Conservation (phyloP, 1,140 invertebrate genomes). For the Zaprionus davidi region DNA sequence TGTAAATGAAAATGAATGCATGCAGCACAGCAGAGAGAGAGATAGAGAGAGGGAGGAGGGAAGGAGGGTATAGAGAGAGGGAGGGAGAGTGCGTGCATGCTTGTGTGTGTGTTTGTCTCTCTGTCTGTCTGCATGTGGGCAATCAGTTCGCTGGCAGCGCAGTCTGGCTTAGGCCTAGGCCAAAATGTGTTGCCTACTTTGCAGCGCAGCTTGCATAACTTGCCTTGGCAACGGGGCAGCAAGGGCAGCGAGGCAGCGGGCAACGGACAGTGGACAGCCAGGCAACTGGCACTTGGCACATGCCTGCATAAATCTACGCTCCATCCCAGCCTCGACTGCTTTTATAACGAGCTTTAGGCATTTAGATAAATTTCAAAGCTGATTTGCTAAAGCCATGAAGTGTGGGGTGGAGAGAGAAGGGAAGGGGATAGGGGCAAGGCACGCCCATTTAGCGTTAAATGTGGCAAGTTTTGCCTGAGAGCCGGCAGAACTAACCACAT, state of each 20-base stretch:
- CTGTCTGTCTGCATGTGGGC: slow-evolving; percentile 34
- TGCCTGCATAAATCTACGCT: slow-evolving; percentile 72
- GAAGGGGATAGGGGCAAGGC: not conserved
- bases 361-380: slow-evolving; percentile 82
- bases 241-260: slow-evolving; percentile 1
- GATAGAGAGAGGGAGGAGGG: not conserved
- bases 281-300: slow-evolving; percentile 60
- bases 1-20: slow-evolving; percentile 72
- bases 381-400: slow-evolving; percentile 62
- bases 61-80: too few relatives aligned
- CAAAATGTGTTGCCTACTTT: slow-evolving; percentile 59
- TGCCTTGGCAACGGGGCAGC: slow-evolving; percentile 15
- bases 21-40: not conserved
- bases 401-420: too few relatives aligned
- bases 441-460: slow-evolving; percentile 73
- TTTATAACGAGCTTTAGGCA: slow-evolving; percentile 79
- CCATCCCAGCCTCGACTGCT: slow-evolving; percentile 41
- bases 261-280: slow-evolving; percentile 28
- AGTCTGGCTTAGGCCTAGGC: slow-evolving; percentile 66
- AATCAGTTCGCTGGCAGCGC: slow-evolving; percentile 66
- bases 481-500: slow-evolving; percentile 70
- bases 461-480: slow-evolving; percentile 66
- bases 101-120: slow-evolving; percentile 27
- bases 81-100: not conserved
- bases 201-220: slow-evolving; percentile 41